Conservation (phyloP, 2,797 vertebrate species). For the Falco concolor region DNA sequence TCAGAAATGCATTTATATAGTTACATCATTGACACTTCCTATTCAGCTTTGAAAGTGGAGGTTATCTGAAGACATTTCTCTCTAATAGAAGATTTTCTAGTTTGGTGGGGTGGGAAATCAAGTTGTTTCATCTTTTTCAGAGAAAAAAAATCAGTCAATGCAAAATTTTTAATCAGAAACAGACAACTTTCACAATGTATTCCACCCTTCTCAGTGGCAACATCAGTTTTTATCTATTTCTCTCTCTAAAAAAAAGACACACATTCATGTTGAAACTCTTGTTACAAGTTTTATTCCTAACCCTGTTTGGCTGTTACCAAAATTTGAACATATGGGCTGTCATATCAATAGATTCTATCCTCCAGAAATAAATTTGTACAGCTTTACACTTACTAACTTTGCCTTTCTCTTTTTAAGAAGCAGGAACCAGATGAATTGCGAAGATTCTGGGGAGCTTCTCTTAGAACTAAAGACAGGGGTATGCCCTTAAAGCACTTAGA, state of each 20-base stretch:
- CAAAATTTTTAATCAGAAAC: not conserved
- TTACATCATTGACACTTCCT: slow-evolving; percentile 20
- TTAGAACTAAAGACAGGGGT: not conserved
- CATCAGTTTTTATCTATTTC: not conserved
- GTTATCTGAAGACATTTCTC: not conserved
- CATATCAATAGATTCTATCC: not conserved
- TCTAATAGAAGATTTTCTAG: not conserved
- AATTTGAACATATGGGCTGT: not conserved
- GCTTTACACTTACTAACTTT: not conserved
- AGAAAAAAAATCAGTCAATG: not conserved
- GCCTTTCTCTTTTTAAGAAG: not conserved
- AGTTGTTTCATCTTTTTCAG: not conserved
- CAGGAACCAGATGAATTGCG: not conserved
- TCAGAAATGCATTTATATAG: not conserved
- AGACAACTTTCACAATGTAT: not conserved
- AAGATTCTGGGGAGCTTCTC: not conserved
- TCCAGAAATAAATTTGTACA: not conserved
- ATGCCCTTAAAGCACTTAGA: not conserved
- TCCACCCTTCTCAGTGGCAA: not conserved
- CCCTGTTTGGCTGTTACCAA: not conserved
- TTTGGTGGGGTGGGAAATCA: not conserved
- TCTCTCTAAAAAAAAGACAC: not conserved
- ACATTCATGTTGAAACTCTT: not conserved
- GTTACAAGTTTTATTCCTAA: not conserved
- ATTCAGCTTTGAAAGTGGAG: slow-evolving; percentile 37